Base-by-base conservation (phyloP, 2,113 vertebrate genomes). In the Potamarius usumacintae region DNA sequence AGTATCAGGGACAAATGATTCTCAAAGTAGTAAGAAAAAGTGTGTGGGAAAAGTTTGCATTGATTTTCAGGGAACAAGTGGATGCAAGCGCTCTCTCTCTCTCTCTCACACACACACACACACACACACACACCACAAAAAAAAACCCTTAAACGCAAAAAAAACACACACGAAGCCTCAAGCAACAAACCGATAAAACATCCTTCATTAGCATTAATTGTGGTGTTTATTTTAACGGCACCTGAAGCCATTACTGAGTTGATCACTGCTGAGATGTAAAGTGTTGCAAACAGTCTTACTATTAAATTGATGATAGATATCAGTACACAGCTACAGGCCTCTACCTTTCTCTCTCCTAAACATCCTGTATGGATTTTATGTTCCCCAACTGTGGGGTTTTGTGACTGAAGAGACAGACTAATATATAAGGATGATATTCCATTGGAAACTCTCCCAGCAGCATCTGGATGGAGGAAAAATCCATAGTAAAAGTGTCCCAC, bases 161-260 rank as follows among this genome's bases (percentile, higher is more conserved):
- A 7, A 63, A 50, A n/a, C 2, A 62, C 55, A 63, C 2, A 62
- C 55, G 1, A 63, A 65, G 63, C 20, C n/a, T 71, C 53, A 71
- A 58, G n/a, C 48, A 71, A 84, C 48, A 83, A 69, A 83, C 25
- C 17, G 9, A 82, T 82, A 42, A 82, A 60, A n/a, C 17, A 63
- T 30, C 58, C 27, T 72, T 55, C 12, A 60, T 85, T 85, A 76
- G 30, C 55, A 76, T 76, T 76, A 72, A 60, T 76, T 48, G 71
- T 10, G 12, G 8, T 25, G 27, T 8, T 74, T 30, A 55, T 34
- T 74, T 72, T 84, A 62, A 63, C 0, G 6, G 50, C 14, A 84
- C 65, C 82, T 84, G 62, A 74, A 85, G 83, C 27, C 55, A 74
- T 50, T n/a, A 62, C 53, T 9, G 42, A 77, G 57, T 77, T 76